Evolutionary conservation across 2,797 vertebrate species (phyloP), one percentile per base, ranked within the genome.

Genomic region (Bucorvus abyssinicus): DNA sequence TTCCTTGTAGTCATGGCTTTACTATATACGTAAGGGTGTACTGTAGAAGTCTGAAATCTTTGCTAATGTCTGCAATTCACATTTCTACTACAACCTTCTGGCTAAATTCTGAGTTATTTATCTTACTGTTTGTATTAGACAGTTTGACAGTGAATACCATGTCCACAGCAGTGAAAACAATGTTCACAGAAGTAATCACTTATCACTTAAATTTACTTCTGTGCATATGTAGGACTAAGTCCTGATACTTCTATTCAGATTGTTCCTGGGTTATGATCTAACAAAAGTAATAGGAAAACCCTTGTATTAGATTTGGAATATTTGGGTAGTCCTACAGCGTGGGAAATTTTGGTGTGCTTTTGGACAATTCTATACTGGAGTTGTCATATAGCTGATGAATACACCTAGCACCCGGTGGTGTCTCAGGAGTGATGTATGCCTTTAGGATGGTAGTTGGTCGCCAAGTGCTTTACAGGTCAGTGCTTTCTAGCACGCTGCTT

Each of bases 291-390:
- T 38, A 27, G 8, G 26, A 70, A 59, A 5, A 0, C 15, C 30
- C 23, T 63, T 49, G 30, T 53, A 56, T 7, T 45, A 40, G 19
- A 9, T 87, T 69, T 82, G 36, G 44, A 82, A 20, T 83, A 70
- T 22, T 87, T 47, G 17, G 6, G 4, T 45, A 61, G 21, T 27
- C 10, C 36, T 68, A 18, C 16, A 22, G 17, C 0, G 1, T 17
- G 55, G 23, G 27, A 27, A 19, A 34, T 21, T 53, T 87, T 32
- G 45, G 2, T 38, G 1, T 77, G 32, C 9, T 86, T 34, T 93
- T 68, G 68, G 24, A 16, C 1, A 1, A 4, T 17, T 26, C 3
- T 27, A 7, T 45, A 3, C 9, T 12, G 24, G 34, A 26, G 6
- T 40, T 71, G 42, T 40, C 53, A 2, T 8, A 16, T 23, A 56